A percentile compares a stretch with the other conserved stretches of the same genome.
These are phyloP conservation scores for Phrynocephalus versicolor DNA, from an alignment of 2,113 vertebrate species.

Conservation along the genomic window DNA sequence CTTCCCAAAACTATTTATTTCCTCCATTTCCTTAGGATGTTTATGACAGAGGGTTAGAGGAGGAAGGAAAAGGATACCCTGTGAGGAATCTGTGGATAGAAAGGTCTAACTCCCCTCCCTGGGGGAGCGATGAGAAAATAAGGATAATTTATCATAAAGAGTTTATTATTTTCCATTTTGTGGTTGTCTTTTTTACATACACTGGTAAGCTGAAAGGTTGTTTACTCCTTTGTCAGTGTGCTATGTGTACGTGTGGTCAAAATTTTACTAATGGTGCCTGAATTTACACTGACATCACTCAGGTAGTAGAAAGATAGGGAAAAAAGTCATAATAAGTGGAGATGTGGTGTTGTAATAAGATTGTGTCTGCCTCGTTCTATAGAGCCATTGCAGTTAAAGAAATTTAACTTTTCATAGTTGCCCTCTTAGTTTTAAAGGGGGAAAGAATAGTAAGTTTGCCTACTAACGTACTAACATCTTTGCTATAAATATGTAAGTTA, in stretches of 20 bases:
- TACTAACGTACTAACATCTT: constrained; percentile 53
- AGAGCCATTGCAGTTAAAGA: constrained; percentile 65
- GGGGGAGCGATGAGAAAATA: constrained; percentile 42
- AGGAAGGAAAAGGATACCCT: constrained; percentile 49
- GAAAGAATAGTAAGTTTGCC: constrained; percentile 39
- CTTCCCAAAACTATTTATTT: constrained; percentile 64
- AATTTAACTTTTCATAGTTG: constrained; percentile 62
- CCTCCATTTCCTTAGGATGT: constrained; percentile 68
- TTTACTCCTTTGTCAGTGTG: constrained; percentile 79
- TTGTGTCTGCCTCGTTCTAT: constrained; percentile 73
- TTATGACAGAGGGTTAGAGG: constrained; percentile 53
- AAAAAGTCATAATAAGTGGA: constrained; percentile 70
- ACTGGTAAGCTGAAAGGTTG: constrained; percentile 75
- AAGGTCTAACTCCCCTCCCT: constrained; percentile 63
- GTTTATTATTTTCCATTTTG: constrained; percentile 70
- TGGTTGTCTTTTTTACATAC: constrained; percentile 76
- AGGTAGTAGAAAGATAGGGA: constrained; percentile 81
- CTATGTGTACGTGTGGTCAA: constrained; percentile 78
- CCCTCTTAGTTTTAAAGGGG: constrained; percentile 62
- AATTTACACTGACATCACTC: constrained; percentile 85
- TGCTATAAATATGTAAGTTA: constrained; percentile 28
- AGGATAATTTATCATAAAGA: constrained; percentile 70
- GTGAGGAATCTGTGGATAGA: constrained; percentile 55
- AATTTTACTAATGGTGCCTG: constrained; percentile 84
- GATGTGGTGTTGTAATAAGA: constrained; percentile 61